Percentiles rank a stretch among this genome's conserved stretches.
These are phyloP conservation scores for Bombus picipes DNA, from an alignment of 1,140 invertebrate genomes.

Conservation along the genomic window DNA sequence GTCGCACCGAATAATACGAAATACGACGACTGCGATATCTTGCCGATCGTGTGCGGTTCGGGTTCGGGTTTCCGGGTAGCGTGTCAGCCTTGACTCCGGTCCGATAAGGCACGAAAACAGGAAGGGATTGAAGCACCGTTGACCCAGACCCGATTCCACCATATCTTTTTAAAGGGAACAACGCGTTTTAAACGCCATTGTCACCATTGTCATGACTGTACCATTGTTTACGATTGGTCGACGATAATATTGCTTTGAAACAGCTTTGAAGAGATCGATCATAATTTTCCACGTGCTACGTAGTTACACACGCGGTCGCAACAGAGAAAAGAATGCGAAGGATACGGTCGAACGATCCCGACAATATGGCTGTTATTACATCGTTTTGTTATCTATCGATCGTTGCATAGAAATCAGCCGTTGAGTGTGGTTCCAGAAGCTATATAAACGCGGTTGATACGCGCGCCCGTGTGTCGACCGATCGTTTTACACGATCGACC, in stretches of 20 bases:
- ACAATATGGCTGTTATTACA: slow-evolving; percentile 61
- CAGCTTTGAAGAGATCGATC: not conserved
- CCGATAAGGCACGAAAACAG: slow-evolving; percentile 58
- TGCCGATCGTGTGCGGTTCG: slow-evolving; percentile 39
- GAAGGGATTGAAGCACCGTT: slow-evolving; percentile 45
- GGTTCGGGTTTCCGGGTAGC: slow-evolving; percentile 52
- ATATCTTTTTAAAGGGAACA: not conserved
- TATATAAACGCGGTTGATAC: slow-evolving; percentile 42
- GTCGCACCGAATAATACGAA: slow-evolving; percentile 41
- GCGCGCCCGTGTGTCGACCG: not conserved
- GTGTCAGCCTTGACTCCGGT: slow-evolving; percentile 53
- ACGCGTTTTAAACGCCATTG: not conserved
- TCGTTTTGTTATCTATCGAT: slow-evolving; percentile 60
- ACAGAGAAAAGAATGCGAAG: slow-evolving; percentile 49
- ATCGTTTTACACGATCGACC: slow-evolving; percentile 39
- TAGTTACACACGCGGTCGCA: slow-evolving; percentile 29
- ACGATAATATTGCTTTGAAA: not conserved
- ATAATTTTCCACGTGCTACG: slow-evolving; percentile 40
- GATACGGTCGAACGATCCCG: slow-evolving; percentile 57
- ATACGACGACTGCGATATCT: slow-evolving; percentile 44
- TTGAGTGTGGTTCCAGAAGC: slow-evolving; percentile 35
- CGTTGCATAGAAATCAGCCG: slow-evolving; percentile 27
- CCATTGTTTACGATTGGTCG: too few relatives aligned
- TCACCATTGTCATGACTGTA: not conserved
- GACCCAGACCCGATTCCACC: slow-evolving; percentile 53